Base-by-base conservation (phyloP, 92 coral and sea anemone species). In the Bergia sp. region DNA sequence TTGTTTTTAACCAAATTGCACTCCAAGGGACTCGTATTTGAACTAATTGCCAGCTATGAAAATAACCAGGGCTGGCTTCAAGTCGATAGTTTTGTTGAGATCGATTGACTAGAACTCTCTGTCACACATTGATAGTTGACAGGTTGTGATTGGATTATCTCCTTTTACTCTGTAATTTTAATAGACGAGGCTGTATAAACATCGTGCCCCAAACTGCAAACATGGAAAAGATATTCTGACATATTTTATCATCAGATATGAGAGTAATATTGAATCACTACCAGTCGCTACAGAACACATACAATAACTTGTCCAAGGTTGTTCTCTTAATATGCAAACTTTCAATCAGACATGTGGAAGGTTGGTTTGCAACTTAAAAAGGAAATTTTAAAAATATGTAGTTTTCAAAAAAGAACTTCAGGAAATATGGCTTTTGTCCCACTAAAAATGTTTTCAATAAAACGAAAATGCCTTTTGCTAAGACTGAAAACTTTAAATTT, bases 1-100 rank as follows among this genome's bases (percentile, higher is more conserved):
- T 82, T 82, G 75, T 82, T 21, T 79, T 41, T 66, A 39, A 66
- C 20, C 74, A 82, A 65, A 41, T 64, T 43, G 42, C 66, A 23
- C 61, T 66, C 36, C 77, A 13, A 41, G 53, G 23, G 57, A 66
- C 64, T 44, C 53, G 16, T 39, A 43, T 41, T 1, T 66, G 76
- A 66, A 8, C 55, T 43, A 42, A 61, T 58, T 81, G 53, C 57
- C 55, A 82, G 58, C 20, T 64, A 76, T 42, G 40, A 40, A 66
- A 65, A 82, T 65, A 66, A 41, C 23, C 5, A 29, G 29, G 29
- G 29, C 66, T 65, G 44, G 41, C 23, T 9, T 45, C 39, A 45
- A 79, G 61, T 45, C 18, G 66, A 8, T 79, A 10, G 50, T 44
- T 40, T 76, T 41, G 58, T 41, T 13, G 23, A 41, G 44, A 37